phyloP scores from a whole-genome alignment of 2,888 invertebrate genomes.

The Ectemnius lituratus region DNA sequence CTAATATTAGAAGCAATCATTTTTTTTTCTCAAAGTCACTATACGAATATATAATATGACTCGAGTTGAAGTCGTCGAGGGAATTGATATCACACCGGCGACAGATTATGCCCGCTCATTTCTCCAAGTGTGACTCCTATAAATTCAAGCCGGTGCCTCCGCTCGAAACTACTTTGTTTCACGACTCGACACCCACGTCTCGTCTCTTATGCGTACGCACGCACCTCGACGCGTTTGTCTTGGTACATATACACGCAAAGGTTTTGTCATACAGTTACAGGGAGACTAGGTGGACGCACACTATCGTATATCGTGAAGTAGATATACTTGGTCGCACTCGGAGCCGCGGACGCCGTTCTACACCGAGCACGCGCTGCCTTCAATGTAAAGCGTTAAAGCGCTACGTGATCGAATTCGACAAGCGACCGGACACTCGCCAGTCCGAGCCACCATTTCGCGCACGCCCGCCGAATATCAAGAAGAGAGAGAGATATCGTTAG shows the following conservation, averaged over 20 bases:
- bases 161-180: conserved; percentile 55
- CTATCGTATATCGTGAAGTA: no score
- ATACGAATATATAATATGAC: no score
- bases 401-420: conserved; percentile 71
- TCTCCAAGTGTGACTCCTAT: conserved; percentile 54
- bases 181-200: conserved; percentile 61
- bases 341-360: conserved; percentile 52
- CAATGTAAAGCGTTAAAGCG: conserved; percentile 70
- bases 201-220: conserved; percentile 59
- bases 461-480: conserved; percentile 64
- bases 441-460: conserved; percentile 66
- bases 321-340: no score
- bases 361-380: conserved; percentile 71
- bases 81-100: conserved; percentile 42
- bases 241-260: conserved; percentile 24
- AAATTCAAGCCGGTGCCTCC: conserved; percentile 53
- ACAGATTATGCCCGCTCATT: conserved; percentile 31
- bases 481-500: conserved; percentile 65
- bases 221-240: conserved; percentile 39
- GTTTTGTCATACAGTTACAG: conserved; percentile 17
- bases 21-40: no score
- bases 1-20: no score
- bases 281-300: conserved; percentile 20
- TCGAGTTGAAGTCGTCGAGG: neutral
- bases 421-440: conserved; percentile 66